Evolutionary conservation across 2,888 invertebrate species (phyloP), one percentile per base, ranked within the genome.

Genomic region (Phyto melanocephala): DNA sequence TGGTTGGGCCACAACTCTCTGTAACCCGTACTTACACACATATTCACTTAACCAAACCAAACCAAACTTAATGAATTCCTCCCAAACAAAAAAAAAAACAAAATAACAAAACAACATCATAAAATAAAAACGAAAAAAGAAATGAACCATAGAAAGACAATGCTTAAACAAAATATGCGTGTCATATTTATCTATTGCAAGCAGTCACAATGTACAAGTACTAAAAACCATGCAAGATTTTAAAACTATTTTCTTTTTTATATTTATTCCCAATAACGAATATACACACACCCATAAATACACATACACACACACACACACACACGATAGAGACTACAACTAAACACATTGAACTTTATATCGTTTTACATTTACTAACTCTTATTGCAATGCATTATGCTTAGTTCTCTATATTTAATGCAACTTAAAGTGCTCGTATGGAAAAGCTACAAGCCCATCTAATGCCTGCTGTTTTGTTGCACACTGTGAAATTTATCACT

Each of bases 401-500:
- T 13, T 42, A 3, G 15, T 47, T 40, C n/a, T 33, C 40, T 67
- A 22, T 13, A 42, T 79, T 47, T 15, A 37, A 60, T 50, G 3
- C 28, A 67, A 60, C 70, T 47, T n/a, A n/a, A 42, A 75, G 71
- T 67, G 45, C 75, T 17, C 70, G 60, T 65, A 60, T 60, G 70
- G 75, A 79, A 71, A 82, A 74, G 22, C 71, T 58, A 8, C 63
- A 70, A 78, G 68, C 70, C 33, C 71, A 76, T 58, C 56, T 67
- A 42, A 37, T 68, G 54, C 79, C 79, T 62, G 75, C 75, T 79
- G 75, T 54, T 70, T 79, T 79, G 75, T 79, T 67, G 71, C 79
- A 67, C 75, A 82, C 82, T 80, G 71, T 79, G 52, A 79, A 71
- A 79, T 82, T 82, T 79, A 82, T 82, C 82, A 82, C 82, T 82